Evolutionary conservation across 2,113 vertebrate genomes (phyloP).

Genomic region (Macrotus californicus): DNA sequence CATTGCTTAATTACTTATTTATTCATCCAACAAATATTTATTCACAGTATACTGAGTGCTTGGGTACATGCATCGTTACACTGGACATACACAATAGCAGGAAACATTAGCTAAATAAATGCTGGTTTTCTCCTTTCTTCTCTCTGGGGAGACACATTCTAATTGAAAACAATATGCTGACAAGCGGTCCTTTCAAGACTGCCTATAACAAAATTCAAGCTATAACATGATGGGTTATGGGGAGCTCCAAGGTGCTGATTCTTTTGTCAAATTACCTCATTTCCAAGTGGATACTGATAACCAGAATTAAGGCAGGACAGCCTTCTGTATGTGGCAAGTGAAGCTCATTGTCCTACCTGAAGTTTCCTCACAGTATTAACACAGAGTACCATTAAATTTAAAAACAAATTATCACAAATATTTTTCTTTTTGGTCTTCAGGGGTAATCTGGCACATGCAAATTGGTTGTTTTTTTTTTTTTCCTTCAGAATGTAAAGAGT

Average conservation of each 20-base stretch:
- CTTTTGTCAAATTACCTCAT: neutral
- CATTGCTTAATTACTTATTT: conserved; percentile 51
- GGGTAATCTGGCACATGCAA: conserved; percentile 46
- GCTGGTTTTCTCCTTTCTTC: conserved; percentile 34
- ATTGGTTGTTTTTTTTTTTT: conserved; percentile 32
- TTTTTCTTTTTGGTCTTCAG: conserved; percentile 55
- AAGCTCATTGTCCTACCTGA: neutral
- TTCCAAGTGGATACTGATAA: neutral
- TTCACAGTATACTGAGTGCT: conserved; percentile 34
- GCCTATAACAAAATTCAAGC: neutral
- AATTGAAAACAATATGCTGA: conserved; percentile 29
- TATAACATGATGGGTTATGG: neutral
- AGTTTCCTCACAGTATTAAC: conserved; percentile 43
- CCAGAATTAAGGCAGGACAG: neutral
- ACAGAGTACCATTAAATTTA: neutral
- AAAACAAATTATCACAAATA: conserved; percentile 10
- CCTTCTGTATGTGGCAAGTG: neutral
- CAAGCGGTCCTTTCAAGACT: neutral
- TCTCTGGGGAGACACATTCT: conserved; percentile 6
- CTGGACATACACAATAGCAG: conserved; percentile 27
- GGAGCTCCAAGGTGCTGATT: neutral
- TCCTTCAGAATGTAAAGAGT: conserved; percentile 65
- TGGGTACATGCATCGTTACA: conserved; percentile 25
- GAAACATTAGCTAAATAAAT: conserved; percentile 39
- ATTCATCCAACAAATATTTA: conserved; percentile 62